Conservation (phyloP, 2,888 invertebrate genomes). For the Microctonus hyperodae region DNA sequence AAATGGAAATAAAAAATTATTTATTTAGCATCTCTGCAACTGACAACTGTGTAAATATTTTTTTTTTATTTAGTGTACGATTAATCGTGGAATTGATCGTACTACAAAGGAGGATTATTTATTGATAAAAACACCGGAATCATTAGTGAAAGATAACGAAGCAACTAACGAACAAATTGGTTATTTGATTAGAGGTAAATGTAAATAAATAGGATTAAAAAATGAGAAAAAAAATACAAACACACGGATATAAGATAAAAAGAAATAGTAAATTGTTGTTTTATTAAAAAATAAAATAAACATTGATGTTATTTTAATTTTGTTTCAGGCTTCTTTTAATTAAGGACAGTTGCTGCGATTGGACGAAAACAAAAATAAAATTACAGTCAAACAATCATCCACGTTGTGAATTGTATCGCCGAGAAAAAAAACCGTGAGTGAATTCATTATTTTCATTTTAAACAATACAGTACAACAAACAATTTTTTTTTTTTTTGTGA, state of each 20-base stretch:
- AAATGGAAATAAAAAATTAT: not conserved
- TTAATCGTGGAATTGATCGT: slow-evolving; percentile 12
- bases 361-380: not conserved
- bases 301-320: not conserved
- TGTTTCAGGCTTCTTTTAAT: not conserved
- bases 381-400: not conserved
- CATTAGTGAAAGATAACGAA: slow-evolving; percentile 28
- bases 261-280: not conserved
- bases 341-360: not conserved
- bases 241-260: not conserved
- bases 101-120: slow-evolving; percentile 23
- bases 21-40: not conserved
- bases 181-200: slow-evolving; percentile 33
- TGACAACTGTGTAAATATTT: not conserved
- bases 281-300: not conserved
- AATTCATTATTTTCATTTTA: not conserved
- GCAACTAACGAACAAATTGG: slow-evolving; percentile 32
- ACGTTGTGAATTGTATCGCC: not conserved
- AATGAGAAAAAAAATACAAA: not conserved
- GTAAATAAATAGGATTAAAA: not conserved
- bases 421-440: not conserved
- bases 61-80: slow-evolving; percentile 28
- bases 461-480: too few relatives aligned
- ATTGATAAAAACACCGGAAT: slow-evolving; percentile 20
- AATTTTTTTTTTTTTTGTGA: too few relatives aligned